Percentiles rank a stretch among this genome's conserved stretches.
These are phyloP conservation scores for Aeoliscus strigatus DNA, from an alignment of 2,797 vertebrate genomes.

Conservation along the genomic window DNA sequence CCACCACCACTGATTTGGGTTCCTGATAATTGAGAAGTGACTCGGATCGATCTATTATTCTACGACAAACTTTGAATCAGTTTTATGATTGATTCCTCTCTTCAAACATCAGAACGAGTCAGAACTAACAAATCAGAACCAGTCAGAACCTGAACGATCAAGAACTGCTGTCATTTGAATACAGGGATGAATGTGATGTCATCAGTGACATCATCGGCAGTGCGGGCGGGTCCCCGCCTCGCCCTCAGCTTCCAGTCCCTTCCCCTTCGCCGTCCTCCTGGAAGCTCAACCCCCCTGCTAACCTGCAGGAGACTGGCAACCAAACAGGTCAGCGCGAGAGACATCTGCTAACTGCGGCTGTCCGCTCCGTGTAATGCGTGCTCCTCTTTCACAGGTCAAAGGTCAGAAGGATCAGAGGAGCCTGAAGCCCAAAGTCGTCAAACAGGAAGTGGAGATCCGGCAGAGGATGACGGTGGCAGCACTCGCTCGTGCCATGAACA, in stretches of 20 bases:
- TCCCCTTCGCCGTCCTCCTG: neutral
- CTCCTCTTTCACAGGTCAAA: conserved; percentile 49
- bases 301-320: conserved; percentile 45
- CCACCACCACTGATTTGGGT: no score
- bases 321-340: conserved; percentile 56
- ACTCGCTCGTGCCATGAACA: conserved; percentile 86
- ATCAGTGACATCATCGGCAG: conserved; percentile 40
- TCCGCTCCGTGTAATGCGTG: neutral
- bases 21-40: no score
- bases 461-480: conserved; percentile 80
- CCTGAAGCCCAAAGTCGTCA: conserved; percentile 56
- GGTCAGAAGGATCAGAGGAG: conserved; percentile 47
- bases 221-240: conserved; percentile 15
- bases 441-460: conserved; percentile 84
- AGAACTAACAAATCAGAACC: no score
- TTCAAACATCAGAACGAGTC: no score
- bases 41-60: no score
- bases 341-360: no score
- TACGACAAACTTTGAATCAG: no score
- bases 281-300: conserved; percentile 15
- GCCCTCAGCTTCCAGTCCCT: conserved; percentile 18
- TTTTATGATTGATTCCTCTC: no score
- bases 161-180: neutral
- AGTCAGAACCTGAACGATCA: no score
- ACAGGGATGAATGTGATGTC: conserved; percentile 60